phyloP scores from a whole-genome alignment of 2,113 vertebrate genomes.

The Panurus biarmicus region DNA sequence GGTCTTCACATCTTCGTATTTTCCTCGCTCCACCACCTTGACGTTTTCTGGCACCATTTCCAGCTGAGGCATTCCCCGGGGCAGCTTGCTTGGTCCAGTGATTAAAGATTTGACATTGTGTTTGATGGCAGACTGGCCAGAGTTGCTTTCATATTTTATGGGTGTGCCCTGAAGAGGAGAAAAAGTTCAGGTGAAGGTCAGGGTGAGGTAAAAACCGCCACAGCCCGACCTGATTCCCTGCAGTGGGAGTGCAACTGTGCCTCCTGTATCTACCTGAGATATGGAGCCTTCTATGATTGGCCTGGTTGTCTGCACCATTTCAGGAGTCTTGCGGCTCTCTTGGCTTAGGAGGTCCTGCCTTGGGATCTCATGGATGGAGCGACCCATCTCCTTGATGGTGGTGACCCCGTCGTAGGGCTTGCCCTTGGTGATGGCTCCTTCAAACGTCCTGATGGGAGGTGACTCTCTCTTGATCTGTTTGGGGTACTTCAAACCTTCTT shows the following conservation, averaged over 20 bases:
- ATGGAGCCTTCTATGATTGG: slow-evolving; percentile 86
- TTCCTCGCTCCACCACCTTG: slow-evolving; percentile 80
- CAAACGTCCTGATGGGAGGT: slow-evolving; percentile 87
- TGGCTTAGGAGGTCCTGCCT: slow-evolving; percentile 84
- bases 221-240: not conserved
- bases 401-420: slow-evolving; percentile 93
- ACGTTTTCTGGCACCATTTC: slow-evolving; percentile 80
- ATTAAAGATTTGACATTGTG: slow-evolving; percentile 98
- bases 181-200: not conserved
- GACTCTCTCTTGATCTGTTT: slow-evolving; percentile 96
- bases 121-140: slow-evolving; percentile 87
- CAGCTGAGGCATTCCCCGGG: slow-evolving; percentile 82
- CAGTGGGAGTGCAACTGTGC: accelerated
- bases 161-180: slow-evolving; percentile 78
- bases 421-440: slow-evolving; percentile 92
- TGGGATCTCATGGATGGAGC: slow-evolving; percentile 98
- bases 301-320: slow-evolving; percentile 75
- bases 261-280: slow-evolving; percentile 78
- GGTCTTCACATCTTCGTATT: slow-evolving; percentile 88
- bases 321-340: slow-evolving; percentile 90
- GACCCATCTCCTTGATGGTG: slow-evolving; percentile 97
- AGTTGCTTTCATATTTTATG: slow-evolving; percentile 82
- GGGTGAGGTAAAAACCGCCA: not conserved
- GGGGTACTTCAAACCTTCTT: slow-evolving; percentile 90
- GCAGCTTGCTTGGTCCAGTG: slow-evolving; percentile 85